Evolutionary conservation across 2,888 invertebrate genomes (phyloP).

Genomic region (Nipponacmea schrenckii): DNA sequence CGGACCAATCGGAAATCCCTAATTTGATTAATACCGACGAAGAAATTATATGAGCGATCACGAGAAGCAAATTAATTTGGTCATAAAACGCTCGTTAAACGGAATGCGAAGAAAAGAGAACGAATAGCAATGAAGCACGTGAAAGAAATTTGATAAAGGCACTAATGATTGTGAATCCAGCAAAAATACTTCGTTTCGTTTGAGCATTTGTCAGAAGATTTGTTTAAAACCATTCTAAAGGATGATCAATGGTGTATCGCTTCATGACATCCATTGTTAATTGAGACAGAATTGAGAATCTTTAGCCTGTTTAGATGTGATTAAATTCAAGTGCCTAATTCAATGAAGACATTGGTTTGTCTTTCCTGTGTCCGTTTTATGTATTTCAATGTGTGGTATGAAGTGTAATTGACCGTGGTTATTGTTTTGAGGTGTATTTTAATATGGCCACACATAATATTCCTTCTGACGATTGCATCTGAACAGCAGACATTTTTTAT

Average conservation of each 20-base stretch:
- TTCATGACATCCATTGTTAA: constrained; percentile 8
- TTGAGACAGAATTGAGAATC: not conserved
- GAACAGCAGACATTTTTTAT: no score
- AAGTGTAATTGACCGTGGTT: no score
- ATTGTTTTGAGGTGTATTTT: no score
- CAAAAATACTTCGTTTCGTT: constrained; percentile 3
- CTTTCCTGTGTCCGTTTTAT: no score
- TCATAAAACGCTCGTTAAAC: constrained; percentile 8
- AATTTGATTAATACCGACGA: constrained; percentile 4
- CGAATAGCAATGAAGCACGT: constrained; percentile 6
- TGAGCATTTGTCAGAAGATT: constrained; percentile 8
- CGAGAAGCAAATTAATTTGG: constrained; percentile 5
- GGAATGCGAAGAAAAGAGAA: not conserved
- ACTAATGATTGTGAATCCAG: constrained; percentile 1
- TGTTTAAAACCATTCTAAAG: constrained; percentile 4
- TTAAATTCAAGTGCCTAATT: not conserved
- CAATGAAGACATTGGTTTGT: no score
- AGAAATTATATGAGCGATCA: constrained; percentile 7
- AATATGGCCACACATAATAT: no score
- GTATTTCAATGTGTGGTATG: no score
- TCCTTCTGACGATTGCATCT: no score
- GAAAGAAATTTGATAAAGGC: constrained; percentile 7
- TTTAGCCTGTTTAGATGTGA: not conserved
- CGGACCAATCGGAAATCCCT: constrained; percentile 5
- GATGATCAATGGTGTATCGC: not conserved